Conservation (phyloP, 2,113 vertebrate species). For the Pica pica region DNA sequence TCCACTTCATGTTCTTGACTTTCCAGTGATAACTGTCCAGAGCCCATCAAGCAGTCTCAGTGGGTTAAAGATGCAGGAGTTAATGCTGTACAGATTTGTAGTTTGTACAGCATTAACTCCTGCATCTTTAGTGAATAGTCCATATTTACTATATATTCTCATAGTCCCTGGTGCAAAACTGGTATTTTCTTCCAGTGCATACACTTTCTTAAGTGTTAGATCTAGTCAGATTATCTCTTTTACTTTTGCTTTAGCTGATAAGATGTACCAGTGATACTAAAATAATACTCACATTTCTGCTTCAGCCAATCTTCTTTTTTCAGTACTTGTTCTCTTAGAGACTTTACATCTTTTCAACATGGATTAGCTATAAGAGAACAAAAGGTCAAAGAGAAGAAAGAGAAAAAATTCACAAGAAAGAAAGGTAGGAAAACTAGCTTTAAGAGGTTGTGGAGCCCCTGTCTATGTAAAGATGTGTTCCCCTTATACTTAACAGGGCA, state of each 20-base stretch:
- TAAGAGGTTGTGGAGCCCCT: background rate
- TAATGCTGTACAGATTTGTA: background rate
- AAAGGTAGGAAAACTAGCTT: background rate
- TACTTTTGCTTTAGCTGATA: background rate
- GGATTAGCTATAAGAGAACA: background rate
- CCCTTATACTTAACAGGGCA: background rate
- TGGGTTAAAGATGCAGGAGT: background rate
- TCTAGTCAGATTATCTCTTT: background rate
- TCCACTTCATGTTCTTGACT: background rate
- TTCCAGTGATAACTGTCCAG: background rate
- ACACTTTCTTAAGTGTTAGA: background rate
- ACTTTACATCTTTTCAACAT: background rate
- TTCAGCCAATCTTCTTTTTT: background rate
- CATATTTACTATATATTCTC: background rate
- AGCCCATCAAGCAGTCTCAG: background rate
- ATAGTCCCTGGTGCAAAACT: background rate
- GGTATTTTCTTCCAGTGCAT: background rate
- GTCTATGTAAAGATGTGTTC: background rate
- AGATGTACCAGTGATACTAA: background rate
- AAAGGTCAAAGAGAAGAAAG: background rate
- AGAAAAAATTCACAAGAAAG: background rate
- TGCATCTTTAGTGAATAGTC: background rate
- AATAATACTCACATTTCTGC: background rate
- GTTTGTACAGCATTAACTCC: background rate
- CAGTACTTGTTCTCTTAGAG: background rate